Evolutionary conservation across 2,888 invertebrate species (phyloP).

Genomic region (Agrotis exclamationis): DNA sequence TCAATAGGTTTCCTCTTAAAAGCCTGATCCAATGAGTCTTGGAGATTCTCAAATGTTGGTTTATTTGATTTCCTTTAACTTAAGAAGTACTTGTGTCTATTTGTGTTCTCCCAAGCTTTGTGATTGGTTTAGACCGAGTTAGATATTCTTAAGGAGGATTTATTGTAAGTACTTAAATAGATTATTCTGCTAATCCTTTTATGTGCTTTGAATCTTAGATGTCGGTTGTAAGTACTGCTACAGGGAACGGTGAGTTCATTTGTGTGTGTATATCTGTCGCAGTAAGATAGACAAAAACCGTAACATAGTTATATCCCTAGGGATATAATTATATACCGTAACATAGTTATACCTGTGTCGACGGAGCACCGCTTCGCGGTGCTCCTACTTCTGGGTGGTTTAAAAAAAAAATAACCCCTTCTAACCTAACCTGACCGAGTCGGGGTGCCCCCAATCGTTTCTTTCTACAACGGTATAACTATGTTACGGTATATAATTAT

Average conservation of each 20-base stretch:
- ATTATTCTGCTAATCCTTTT: not conserved
- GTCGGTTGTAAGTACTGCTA: not conserved
- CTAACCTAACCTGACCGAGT: no score
- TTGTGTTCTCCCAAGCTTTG: constrained; percentile 9
- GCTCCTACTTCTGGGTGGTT: no score
- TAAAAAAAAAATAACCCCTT: no score
- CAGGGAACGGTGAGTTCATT: not conserved
- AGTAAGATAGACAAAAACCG: no score
- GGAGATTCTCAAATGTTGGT: constrained; percentile 33
- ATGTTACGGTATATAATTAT: no score
- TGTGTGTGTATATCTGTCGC: not conserved
- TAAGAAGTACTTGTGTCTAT: constrained; percentile 27
- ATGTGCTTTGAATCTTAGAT: not conserved
- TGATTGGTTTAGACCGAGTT: constrained; percentile 20
- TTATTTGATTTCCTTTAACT: constrained; percentile 31
- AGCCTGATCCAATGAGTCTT: constrained; percentile 42
- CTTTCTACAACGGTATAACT: no score
- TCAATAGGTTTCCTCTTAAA: constrained; percentile 32
- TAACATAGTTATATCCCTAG: no score
- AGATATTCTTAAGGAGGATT: not conserved
- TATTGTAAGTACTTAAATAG: not conserved
- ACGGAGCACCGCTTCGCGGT: no score
- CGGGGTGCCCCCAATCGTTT: no score
- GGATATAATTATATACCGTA: no score
- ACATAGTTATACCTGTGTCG: no score